Evolutionary conservation across 2,888 invertebrate genomes (phyloP), one percentile per base, ranked within the genome.

Genomic region (Ellobium chinense): DNA sequence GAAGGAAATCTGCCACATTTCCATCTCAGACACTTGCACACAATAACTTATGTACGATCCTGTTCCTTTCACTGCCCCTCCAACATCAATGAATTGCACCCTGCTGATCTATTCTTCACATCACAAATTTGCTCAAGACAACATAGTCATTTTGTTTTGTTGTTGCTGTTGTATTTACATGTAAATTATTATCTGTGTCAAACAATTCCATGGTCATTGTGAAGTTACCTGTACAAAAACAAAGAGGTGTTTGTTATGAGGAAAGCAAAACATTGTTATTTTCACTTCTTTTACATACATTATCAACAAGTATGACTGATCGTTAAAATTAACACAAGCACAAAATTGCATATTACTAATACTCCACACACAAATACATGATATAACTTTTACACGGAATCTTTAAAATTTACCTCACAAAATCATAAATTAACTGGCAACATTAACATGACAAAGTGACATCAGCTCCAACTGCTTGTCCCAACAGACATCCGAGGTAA

Each of bases 331-430:
- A 7, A 36, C 18, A 21, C 14, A 18, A 58, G 36, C 60, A 62
- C 12, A 62, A 24, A 37, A 27, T 74, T 74, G 74, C 74, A 74
- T 74, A 74, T 74, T 74, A 74, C 36, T 46, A 74, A 74, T 24
- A 37, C 60, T 73, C 62, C 73, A 73, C 73, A 74, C 21, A 39
- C 31, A 46, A 74, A 37, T 34, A 74, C 34, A 63, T 60, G 27
- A 14, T 39, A 27, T n/a, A 24, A 31, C 39, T n/a, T 39, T 63
- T 63, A 74, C 74, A 74, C 39, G 63, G 31, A 63, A 62, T 63
- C 46, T 24, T n/a, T 74, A 18, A 74, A 62, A 37, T n/a, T 29
- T 58, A 36, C 37, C 63, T 63, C 46, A 63, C 37, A 39, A 63
- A 74, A 63, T 39, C n/a, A 74, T 74, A 74, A 63, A 74, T 74